Evolutionary conservation across 2,888 invertebrate species (phyloP).

Genomic region (Acleris emargana): DNA sequence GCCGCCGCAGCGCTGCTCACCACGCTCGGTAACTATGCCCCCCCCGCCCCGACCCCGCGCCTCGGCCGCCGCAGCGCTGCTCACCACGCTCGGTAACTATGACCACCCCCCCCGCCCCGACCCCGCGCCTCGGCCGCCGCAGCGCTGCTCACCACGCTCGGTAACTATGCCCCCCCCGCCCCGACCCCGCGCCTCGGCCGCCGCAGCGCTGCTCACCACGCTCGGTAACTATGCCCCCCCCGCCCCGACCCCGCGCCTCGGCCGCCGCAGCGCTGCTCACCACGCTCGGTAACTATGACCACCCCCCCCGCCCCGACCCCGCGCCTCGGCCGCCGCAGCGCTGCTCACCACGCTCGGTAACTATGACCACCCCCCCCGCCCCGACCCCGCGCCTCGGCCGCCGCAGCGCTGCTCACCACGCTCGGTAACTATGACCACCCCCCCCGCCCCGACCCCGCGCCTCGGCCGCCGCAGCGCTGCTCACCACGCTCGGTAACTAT

Average conservation of each 20-base stretch:
- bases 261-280: constrained; percentile 77
- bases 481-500: constrained; percentile 71
- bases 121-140: no score
- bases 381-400: constrained; percentile 75
- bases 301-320: no score
- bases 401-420: constrained; percentile 74
- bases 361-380: no score
- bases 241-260: no score
- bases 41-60: no score
- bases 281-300: constrained; percentile 71
- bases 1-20: constrained; percentile 77
- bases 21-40: constrained; percentile 72
- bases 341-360: constrained; percentile 74
- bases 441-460: no score
- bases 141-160: no score
- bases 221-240: constrained; percentile 67
- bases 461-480: constrained; percentile 76
- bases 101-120: no score
- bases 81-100: constrained; percentile 76
- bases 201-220: constrained; percentile 74
- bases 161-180: no score
- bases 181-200: constrained; percentile 75
- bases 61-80: constrained; percentile 75
- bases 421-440: constrained; percentile 62
- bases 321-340: constrained; percentile 74